Percentiles rank a stretch among this genome's conserved stretches.
Evolutionary conservation across 1,140 invertebrate species (phyloP).

Genomic region (Protaetia brevitarsis): DNA sequence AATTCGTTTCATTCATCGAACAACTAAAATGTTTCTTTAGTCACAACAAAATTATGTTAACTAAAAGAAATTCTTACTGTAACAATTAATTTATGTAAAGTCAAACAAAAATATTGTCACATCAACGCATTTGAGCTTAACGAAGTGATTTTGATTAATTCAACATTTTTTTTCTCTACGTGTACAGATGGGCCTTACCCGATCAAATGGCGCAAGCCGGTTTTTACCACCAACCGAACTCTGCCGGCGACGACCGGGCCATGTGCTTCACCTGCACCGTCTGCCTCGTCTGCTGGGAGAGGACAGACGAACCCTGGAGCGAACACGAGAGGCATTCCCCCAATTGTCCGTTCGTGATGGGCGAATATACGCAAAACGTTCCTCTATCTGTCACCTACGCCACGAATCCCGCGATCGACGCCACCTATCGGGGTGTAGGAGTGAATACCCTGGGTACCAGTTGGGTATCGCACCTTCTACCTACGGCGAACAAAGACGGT

Average conservation of each 20-base stretch:
- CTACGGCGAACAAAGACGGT: conserved; percentile 44
- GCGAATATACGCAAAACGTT: conserved; percentile 93
- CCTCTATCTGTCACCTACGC: conserved; percentile 87
- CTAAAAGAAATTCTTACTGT: no score
- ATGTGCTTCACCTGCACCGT: conserved; percentile 95
- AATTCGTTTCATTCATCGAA: no score
- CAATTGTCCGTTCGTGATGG: conserved; percentile 87
- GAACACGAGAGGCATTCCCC: conserved; percentile 93
- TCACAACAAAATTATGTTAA: no score
- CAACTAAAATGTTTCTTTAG: no score
- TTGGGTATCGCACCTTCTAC: conserved; percentile 38
- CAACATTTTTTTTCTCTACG: background rate
- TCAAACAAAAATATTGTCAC: no score
- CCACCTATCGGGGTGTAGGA: conserved; percentile 39
- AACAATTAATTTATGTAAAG: no score
- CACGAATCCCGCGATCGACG: conserved; percentile 71
- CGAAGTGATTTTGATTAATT: no score
- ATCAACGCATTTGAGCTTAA: no score
- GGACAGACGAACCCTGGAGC: conserved; percentile 93
- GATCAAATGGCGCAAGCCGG: conserved; percentile 95
- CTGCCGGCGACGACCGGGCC: conserved; percentile 83
- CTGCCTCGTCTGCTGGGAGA: conserved; percentile 93
- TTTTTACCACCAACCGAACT: conserved; percentile 90
- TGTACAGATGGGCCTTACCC: conserved; percentile 83
- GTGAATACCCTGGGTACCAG: conserved; percentile 40